Evolutionary conservation across 1,140 invertebrate genomes (phyloP).

Genomic region (Magallana ariakensis): DNA sequence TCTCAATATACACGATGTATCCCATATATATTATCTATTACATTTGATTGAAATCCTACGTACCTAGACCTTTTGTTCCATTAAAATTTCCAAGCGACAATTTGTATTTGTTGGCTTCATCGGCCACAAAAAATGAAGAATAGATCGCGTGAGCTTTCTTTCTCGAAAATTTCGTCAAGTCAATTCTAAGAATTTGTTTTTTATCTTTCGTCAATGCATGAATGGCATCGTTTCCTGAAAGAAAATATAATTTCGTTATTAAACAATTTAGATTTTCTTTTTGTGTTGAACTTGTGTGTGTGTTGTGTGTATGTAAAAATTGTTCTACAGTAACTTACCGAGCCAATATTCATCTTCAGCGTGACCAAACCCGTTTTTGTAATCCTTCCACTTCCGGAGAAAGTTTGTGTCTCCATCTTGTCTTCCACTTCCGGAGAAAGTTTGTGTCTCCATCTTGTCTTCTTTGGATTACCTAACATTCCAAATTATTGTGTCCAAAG

Average conservation of each 20-base stretch:
- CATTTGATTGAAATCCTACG: neutral
- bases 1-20: neutral
- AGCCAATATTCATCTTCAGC: neutral
- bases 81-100: neutral
- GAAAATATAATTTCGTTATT: neutral
- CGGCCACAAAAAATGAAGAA: neutral
- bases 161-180: neutral
- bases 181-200: neutral
- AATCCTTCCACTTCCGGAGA: no score
- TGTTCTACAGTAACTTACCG: neutral
- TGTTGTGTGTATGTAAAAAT: no score
- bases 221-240: neutral
- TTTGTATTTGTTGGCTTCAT: neutral
- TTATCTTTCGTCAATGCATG: neutral
- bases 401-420: no score
- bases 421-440: slow-evolving; percentile 9
- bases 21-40: no score
- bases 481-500: no score
- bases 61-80: neutral
- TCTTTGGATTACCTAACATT: slow-evolving; percentile 41
- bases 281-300: no score
- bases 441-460: slow-evolving; percentile 33
- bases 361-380: slow-evolving; percentile 48
- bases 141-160: neutral
- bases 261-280: neutral